Evolutionary conservation across 1,140 invertebrate genomes (phyloP).

Genomic region (Phymorhynchus buccinoides): DNA sequence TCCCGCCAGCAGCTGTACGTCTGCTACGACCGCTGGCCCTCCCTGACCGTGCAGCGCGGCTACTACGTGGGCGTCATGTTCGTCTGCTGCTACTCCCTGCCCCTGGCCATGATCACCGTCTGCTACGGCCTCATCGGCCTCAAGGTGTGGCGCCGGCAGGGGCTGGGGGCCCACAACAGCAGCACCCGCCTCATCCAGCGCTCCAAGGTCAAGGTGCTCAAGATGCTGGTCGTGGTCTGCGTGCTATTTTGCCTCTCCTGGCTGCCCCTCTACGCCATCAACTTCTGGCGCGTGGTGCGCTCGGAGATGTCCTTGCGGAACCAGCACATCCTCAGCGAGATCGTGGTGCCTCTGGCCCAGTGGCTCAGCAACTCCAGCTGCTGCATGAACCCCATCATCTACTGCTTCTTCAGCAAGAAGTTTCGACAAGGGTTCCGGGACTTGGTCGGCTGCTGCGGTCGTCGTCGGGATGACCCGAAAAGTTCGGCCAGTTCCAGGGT

Average conservation of each 20-base stretch:
- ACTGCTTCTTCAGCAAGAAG: conserved; percentile 97
- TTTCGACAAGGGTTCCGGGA: conserved; percentile 88
- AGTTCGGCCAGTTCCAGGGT: background rate
- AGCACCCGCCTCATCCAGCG: conserved; percentile 66
- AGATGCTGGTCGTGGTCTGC: conserved; percentile 96
- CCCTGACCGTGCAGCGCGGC: conserved; percentile 80
- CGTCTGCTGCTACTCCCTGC: conserved; percentile 92
- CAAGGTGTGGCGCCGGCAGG: conserved; percentile 88
- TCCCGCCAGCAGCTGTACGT: conserved; percentile 28
- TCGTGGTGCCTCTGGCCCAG: conserved; percentile 90
- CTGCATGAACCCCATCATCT: conserved; percentile 97
- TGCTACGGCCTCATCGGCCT: conserved; percentile 95
- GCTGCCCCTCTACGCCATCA: conserved; percentile 87
- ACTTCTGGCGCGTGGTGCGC: conserved; percentile 50
- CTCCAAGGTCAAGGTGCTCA: conserved; percentile 82
- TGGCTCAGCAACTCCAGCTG: conserved; percentile 97
- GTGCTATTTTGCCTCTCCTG: conserved; percentile 97
- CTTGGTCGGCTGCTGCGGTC: conserved; percentile 47
- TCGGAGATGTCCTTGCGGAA: conserved; percentile 54
- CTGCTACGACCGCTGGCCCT: conserved; percentile 55
- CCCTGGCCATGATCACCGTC: conserved; percentile 90
- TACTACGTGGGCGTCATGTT: conserved; percentile 94
- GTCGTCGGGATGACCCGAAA: conserved; percentile 33
- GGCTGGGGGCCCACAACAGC: conserved; percentile 79
- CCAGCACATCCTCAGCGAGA: conserved; percentile 81